Evolutionary conservation across 2,113 vertebrate genomes (phyloP).

Genomic region (Hemicordylus capensis): DNA sequence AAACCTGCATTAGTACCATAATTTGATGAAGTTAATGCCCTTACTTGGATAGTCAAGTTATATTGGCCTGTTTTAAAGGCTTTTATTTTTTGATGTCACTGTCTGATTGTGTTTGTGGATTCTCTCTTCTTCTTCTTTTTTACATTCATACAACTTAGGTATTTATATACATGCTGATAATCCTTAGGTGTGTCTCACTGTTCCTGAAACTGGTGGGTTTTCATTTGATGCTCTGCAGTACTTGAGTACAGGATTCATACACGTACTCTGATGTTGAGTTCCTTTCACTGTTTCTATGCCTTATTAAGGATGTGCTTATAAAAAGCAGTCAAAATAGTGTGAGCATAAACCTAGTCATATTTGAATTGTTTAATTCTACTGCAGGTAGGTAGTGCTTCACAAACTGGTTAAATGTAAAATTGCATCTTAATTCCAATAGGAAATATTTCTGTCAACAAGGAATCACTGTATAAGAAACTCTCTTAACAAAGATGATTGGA

Average conservation of each 20-base stretch:
- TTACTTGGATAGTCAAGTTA: conserved; percentile 82
- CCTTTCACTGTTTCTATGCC: conserved; percentile 60
- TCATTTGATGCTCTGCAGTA: conserved; percentile 69
- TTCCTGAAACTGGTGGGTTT: conserved; percentile 61
- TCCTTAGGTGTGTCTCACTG: conserved; percentile 56
- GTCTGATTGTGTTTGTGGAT: not conserved
- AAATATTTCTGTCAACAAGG: conserved; percentile 43
- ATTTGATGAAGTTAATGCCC: conserved; percentile 80
- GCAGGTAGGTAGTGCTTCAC: conserved; percentile 59
- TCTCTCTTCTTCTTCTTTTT: conserved; percentile 59
- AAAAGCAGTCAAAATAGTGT: conserved; percentile 48
- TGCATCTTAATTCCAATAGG: conserved; percentile 50
- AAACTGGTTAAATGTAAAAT: conserved; percentile 61
- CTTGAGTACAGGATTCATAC: conserved; percentile 71
- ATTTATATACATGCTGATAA: conserved; percentile 67
- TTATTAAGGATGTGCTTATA: conserved; percentile 54
- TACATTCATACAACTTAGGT: conserved; percentile 57
- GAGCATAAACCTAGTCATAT: conserved; percentile 42
- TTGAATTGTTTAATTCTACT: conserved; percentile 58
- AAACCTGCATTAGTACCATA: conserved; percentile 75
- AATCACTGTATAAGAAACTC: conserved; percentile 58
- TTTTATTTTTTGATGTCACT: conserved; percentile 68
- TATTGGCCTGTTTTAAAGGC: conserved; percentile 84
- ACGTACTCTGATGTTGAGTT: conserved; percentile 62
- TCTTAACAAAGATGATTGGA: conserved; percentile 65